Base-by-base conservation (phyloP, 1,140 invertebrate genomes). In the Bombus polaris region DNA sequence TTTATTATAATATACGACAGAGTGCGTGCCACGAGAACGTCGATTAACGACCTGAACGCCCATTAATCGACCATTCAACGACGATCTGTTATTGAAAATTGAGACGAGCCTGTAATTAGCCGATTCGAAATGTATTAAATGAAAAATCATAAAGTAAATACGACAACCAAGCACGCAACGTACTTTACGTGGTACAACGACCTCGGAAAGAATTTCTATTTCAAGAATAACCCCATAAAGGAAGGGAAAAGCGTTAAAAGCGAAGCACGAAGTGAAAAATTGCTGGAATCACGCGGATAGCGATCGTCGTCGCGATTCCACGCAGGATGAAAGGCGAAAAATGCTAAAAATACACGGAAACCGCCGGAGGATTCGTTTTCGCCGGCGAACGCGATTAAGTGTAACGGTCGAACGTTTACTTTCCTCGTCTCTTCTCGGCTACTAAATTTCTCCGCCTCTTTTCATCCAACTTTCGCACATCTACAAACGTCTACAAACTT, bases 231-330 rank as follows among this genome's bases (percentile, higher is more conserved):
- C 6, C 13, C 39, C 22, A 47, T 32, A 39, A 68, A 79, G 35
- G 39, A 66, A 68, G 44, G 44, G 22, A 39, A 62, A 65, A 18
- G 25, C 32, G 47, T 4, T 18, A 22, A 39, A 25, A 66, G 59
- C 37, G 22, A 25, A 42, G 22, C n/a, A 32, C 42, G 71, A 73
- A 32, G 35, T n/a, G 35, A 71, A 59, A 59, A 72, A 81, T 81
- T 44, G 42, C 8, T 47, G 15, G 70, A 62, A 81, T 81, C 80
- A 37, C 71, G 12, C 39, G 53, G 53, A 73, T 62, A 18, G 53
- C 68, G 66, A 73, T 81, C 70, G 25, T 82, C 81, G 70, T 81
- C 53, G 71, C 57, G 57, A 74, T 82, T 62, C 39, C 53, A 32
- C 18, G 28, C 0, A 12, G 42, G 44, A 47, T 47, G 65, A 79